phyloP scores from a whole-genome alignment of 2,113 vertebrate species.

The Pygoscelis antarcticus region DNA sequence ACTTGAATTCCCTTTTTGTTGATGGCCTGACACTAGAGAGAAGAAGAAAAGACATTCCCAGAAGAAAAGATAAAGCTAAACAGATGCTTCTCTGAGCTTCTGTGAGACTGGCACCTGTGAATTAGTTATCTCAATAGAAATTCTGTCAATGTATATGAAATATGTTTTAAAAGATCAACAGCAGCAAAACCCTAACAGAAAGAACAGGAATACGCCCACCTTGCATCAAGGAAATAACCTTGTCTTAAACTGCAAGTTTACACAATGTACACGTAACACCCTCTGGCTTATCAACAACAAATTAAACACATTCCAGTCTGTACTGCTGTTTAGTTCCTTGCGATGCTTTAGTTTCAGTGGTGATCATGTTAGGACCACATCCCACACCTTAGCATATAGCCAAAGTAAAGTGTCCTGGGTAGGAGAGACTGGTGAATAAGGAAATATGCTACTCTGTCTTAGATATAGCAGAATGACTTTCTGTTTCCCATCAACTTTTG shows the following conservation, averaged over 20 bases:
- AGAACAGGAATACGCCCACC: not conserved
- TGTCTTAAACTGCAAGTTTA: not conserved
- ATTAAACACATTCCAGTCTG: not conserved
- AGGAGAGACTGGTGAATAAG: not conserved
- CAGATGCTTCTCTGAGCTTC: constrained; percentile 50
- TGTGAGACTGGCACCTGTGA: not conserved
- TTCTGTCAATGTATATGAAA: not conserved
- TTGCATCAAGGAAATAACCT: not conserved
- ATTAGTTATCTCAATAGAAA: not conserved
- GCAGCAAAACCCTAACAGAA: not conserved
- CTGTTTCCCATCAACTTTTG: not conserved
- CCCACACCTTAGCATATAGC: not conserved
- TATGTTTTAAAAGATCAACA: not conserved
- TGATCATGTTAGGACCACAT: not conserved
- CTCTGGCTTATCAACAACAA: not conserved
- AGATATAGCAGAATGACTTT: not conserved
- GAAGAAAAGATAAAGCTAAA: constrained; percentile 1
- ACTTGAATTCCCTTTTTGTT: constrained; percentile 22
- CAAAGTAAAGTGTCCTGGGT: not conserved
- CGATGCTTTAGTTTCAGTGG: not conserved
- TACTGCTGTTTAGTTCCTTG: not conserved
- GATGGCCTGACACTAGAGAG: not conserved
- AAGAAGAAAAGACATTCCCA: not conserved
- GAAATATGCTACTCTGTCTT: not conserved
- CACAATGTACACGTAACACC: not conserved